Conservation (phyloP, 2,113 vertebrate genomes). For the Burhinus bistriatus region DNA sequence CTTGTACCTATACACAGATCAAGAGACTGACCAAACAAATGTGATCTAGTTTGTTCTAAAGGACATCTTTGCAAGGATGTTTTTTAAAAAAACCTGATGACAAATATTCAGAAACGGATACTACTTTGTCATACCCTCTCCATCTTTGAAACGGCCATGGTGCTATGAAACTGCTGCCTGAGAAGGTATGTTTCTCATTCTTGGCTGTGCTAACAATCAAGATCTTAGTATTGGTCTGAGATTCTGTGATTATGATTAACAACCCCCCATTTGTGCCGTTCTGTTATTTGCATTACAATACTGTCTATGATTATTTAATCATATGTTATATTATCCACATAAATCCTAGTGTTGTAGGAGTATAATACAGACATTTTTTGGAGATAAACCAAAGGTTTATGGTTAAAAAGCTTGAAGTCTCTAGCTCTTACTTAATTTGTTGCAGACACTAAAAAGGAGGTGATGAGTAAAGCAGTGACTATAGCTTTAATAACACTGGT, state of each 20-base stretch:
- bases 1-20: not conserved
- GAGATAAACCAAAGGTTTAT: not conserved
- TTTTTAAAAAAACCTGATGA: not conserved
- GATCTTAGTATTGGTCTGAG: not conserved
- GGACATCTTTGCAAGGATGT: not conserved
- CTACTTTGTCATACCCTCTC: not conserved
- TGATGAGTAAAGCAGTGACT: not conserved
- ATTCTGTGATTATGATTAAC: not conserved
- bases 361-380: not conserved
- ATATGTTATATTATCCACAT: not conserved
- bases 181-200: not conserved
- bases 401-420: not conserved
- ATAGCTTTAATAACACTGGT: not conserved
- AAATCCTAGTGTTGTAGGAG: not conserved
- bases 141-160: not conserved
- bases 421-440: not conserved
- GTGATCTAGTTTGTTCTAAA: not conserved
- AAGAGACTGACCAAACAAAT: not conserved
- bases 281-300: slow-evolving; percentile 15
- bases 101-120: not conserved
- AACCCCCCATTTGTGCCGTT: not conserved
- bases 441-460: not conserved
- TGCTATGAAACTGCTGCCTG: not conserved
- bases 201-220: not conserved
- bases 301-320: slow-evolving; percentile 42